A percentile compares a stretch with the other conserved stretches of the same genome.
Conservation (phyloP, 2,113 vertebrate species). For the Pungitius pungitius region DNA sequence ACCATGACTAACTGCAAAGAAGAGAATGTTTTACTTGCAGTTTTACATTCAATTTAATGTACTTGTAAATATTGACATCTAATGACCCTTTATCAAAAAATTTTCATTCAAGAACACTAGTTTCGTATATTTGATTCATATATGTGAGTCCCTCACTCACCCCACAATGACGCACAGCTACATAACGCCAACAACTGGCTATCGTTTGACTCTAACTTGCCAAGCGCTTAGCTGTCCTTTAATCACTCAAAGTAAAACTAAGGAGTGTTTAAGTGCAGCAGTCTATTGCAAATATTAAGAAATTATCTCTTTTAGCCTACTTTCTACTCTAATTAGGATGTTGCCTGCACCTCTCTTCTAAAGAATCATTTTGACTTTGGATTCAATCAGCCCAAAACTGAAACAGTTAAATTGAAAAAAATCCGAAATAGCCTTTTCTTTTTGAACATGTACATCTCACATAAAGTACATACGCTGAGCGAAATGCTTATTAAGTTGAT, state of each 20-base stretch:
- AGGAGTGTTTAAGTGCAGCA: constrained; percentile 14
- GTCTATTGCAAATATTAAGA: constrained; percentile 19
- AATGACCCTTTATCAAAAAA: background rate
- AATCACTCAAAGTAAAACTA: constrained; percentile 4
- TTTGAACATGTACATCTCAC: constrained; percentile 36
- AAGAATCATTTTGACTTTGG: background rate
- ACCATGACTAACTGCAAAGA: background rate
- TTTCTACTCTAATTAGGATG: background rate
- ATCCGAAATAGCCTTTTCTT: constrained; percentile 30
- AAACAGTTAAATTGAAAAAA: constrained; percentile 9
- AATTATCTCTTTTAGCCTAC: constrained; percentile 2
- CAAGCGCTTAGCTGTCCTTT: constrained; percentile 31
- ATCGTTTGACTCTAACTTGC: constrained; percentile 16
- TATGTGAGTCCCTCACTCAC: background rate
- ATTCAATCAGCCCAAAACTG: constrained; percentile 1
- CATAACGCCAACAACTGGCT: constrained; percentile 14
- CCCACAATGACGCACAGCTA: constrained; percentile 8
- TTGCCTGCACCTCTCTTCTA: background rate
- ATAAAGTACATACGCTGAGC: constrained; percentile 49
- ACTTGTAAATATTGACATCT: background rate
- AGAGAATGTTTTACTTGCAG: background rate
- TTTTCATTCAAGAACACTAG: background rate
- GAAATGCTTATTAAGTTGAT: constrained; percentile 68
- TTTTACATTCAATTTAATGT: background rate
- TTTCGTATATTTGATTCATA: background rate